Evolutionary conservation across 2,113 vertebrate genomes (phyloP), one percentile per base, ranked within the genome.

Genomic region (Progne subis): DNA sequence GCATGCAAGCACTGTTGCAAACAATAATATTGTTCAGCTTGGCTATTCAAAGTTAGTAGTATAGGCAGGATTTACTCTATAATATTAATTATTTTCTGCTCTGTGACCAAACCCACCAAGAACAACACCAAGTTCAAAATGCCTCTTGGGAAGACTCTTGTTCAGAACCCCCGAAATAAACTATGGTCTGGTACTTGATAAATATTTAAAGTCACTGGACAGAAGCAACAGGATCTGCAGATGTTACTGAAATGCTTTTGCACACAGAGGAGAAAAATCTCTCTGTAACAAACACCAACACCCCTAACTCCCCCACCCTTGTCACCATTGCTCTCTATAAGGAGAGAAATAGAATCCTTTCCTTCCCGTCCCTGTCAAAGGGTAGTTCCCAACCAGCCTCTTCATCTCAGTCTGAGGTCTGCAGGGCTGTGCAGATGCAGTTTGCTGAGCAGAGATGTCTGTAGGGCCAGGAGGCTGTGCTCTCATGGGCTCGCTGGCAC

Each of bases 151-250:
- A 85, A 88, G 34, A 78, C 39, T 67, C 17, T 9, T 17, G 34
- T 55, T 78, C 52, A 81, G 64, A 90, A 50, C 14, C 5, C 25
- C 15, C 6, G 37, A 46, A 78, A 75, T 49, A 88, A 95, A 82
- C n/a, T 25, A 81, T 1, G 3, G 9, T 68, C 52, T 67, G 39
- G 21, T 59, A 59, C 68, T 88, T 59, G 50, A 41, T 49, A 81
- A 83, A 77, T 41, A 53, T 16, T 56, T 50, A 56, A 64, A 90
- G 60, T 93, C 2, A 0, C 71, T 71, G 64, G 14, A 34, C 43
- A 88, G 46, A 94, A 90, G 55, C 75, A 80, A 90, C 28, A 67
- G 43, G 41, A 86, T 68, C 72, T 92, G 88, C 46, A 82, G 63
- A 39, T 81, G 39, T 86, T 52, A 70, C 64, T 52, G 67, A 92